Conservation (phyloP, 2,888 invertebrate genomes). For the Phania funesta region DNA sequence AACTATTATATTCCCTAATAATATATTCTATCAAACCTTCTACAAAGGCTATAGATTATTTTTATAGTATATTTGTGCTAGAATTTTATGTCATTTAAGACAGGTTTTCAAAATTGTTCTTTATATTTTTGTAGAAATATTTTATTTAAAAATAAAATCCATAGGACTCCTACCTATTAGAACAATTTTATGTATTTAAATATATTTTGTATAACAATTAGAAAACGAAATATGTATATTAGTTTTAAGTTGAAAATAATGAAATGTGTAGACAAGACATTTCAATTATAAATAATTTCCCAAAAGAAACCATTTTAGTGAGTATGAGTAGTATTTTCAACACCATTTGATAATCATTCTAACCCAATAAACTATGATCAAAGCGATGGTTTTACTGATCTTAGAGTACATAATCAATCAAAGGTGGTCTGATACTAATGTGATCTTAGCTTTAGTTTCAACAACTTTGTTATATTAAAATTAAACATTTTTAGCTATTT, state of each 20-base stretch:
- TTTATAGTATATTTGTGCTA: background rate
- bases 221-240: background rate
- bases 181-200: too few relatives aligned
- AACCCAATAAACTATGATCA: background rate
- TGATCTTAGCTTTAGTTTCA: background rate
- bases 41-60: background rate
- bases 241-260: background rate
- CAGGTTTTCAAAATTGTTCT: background rate
- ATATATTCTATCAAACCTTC: background rate
- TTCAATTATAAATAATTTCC: background rate
- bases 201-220: too few relatives aligned
- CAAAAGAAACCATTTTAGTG: background rate
- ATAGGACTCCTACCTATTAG: too few relatives aligned
- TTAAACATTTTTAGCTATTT: background rate
- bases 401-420: background rate
- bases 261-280: background rate
- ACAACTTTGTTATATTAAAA: background rate
- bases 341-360: background rate
- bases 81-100: background rate
- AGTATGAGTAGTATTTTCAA: background rate
- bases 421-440: background rate
- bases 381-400: background rate
- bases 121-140: too few relatives aligned
- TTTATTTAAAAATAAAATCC: too few relatives aligned
- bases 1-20: background rate